Conservation (phyloP, 35 echinoderm and acorn worm species). For the Hemicentrotus pulcherrimus region DNA sequence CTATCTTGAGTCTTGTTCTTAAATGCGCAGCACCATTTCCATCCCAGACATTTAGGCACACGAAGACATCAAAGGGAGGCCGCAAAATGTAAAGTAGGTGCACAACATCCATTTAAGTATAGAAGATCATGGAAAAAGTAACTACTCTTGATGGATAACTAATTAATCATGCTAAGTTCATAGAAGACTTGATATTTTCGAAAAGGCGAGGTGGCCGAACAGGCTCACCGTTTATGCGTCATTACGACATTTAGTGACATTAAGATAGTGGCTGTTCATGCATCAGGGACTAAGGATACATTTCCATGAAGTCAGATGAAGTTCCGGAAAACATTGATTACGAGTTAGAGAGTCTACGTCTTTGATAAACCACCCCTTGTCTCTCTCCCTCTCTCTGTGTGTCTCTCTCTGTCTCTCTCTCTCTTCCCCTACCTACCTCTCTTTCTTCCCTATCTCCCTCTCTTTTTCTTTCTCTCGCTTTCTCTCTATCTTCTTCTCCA, state of each 20-base stretch:
- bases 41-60: too few relatives aligned
- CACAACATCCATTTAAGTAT: too few relatives aligned
- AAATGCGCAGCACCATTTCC: too few relatives aligned
- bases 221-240: neutral
- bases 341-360: too few relatives aligned
- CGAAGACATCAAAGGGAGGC: too few relatives aligned
- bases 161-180: too few relatives aligned
- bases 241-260: neutral
- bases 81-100: too few relatives aligned
- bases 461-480: neutral
- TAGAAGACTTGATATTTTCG: too few relatives aligned
- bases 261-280: neutral
- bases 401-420: neutral
- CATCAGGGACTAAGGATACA: neutral
- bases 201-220: neutral
- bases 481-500: too few relatives aligned
- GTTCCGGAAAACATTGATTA: neutral
- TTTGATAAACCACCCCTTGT: neutral
- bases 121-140: too few relatives aligned
- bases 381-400: neutral
- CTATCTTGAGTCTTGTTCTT: too few relatives aligned
- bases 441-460: neutral
- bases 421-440: neutral
- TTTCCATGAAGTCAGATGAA: neutral
- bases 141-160: too few relatives aligned